phyloP scores from a whole-genome alignment of 2,888 invertebrate genomes.

The Aphodius sticticus region DNA sequence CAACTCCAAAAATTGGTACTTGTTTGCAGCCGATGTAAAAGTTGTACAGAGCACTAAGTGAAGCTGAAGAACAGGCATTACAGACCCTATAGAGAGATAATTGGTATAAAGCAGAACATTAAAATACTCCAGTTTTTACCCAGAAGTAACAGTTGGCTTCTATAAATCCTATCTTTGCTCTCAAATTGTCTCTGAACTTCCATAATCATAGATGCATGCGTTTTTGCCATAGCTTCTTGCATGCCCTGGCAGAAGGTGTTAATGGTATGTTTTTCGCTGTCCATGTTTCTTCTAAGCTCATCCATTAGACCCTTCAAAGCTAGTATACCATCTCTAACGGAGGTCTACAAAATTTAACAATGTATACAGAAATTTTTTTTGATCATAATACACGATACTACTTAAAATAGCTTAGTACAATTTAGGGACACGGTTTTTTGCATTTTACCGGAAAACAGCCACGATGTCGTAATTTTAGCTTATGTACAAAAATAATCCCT shows the following conservation, averaged over 20 bases:
- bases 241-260: constrained; percentile 71
- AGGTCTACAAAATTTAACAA: constrained; percentile 61
- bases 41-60: constrained; percentile 76
- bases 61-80: constrained; percentile 73
- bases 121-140: constrained; percentile 42
- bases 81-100: constrained; percentile 61
- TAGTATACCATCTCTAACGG: constrained; percentile 72
- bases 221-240: constrained; percentile 73
- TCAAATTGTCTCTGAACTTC: constrained; percentile 72
- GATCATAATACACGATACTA: too few species aligned
- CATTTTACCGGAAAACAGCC: too few species aligned
- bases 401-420: too few species aligned
- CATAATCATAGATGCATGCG: constrained; percentile 70
- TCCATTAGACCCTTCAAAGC: constrained; percentile 72
- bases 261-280: constrained; percentile 71
- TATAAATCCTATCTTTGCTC: constrained; percentile 59
- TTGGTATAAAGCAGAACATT: neutral
- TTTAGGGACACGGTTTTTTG: too few species aligned
- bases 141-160: constrained; percentile 56
- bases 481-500: too few species aligned
- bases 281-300: constrained; percentile 71
- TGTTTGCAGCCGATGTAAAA: constrained; percentile 75
- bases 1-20: constrained; percentile 77
- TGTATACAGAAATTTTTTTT: too few species aligned
- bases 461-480: too few species aligned